Base-by-base conservation (phyloP, 2,888 invertebrate genomes). In the Eumerus sabulonum region DNA sequence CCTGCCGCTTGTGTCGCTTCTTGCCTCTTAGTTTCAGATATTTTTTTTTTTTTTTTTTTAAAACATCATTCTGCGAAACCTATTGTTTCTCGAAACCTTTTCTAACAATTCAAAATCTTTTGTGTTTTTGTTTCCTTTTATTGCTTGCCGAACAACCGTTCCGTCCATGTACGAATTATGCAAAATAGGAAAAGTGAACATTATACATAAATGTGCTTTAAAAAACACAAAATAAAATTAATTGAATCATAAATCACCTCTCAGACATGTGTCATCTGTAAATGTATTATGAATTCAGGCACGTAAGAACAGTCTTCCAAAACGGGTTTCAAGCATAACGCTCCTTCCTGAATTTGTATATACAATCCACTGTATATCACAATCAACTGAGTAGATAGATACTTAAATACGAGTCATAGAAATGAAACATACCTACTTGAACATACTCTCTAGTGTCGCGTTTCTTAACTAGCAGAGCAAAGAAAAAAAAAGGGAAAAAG, bases 171-270 rank as follows among this genome's bases (percentile, higher is more conserved):
- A 40, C 40, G 9, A 40, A 40, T n/a, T 40, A 40, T 40, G 3
- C 11, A 40, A 40, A 40, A 9, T 40, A 40, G 40, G 27, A 40
- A 40, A 40, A 40, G 40, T 11, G 9, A 11, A 40, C 11, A 40
- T 3, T 11, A 5, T 9, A 36, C 5, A 36, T 9, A 36, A 40
- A 40, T n/a, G n/a, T 40, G 12, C 27, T 27, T 4, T 38, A 53
- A 56, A 50, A 45, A 17, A 18, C 40, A 45, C 35, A 19, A 70
- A 70, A 19, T 62, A 48, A 51, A 70, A 59, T 70, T 76, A 59
- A 70, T 64, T 64, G 59, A 72, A 35, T 45, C 59, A 76, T 76
- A 76, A 76, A 76, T 76, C 76, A 76, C 51, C 16, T 13, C 16
- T 53, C 27, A 16, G 56, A 71, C 56, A 71, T 70, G 54, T 56